Evolutionary conservation across 2,797 vertebrate species (phyloP), one percentile per base, ranked within the genome.

Genomic region (Myotis findleyi): DNA sequence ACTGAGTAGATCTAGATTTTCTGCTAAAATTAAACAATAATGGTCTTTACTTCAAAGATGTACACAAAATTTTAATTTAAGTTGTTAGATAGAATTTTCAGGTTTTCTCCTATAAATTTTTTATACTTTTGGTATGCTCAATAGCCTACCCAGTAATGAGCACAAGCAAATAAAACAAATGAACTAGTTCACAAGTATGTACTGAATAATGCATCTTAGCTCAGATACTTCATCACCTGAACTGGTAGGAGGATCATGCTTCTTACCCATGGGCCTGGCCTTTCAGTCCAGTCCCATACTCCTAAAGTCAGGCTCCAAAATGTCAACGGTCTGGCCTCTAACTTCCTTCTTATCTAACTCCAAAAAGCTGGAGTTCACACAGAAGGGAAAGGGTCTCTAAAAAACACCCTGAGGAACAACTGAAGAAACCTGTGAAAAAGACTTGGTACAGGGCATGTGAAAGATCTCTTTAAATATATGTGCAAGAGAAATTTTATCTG

Each of bases 11-110:
- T 30, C 21, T 68, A 47, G 49, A 59, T 84, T 92, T 94, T 69
- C 36, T 91, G 44, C 80, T 72, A 49, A 89, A 94, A 84, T 80
- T 87, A 73, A 88, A n/a, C 71, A 68, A 71, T 79, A 92, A 75
- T 90, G 76, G 62, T 49, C 51, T 68, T 90, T 80, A 44, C 72
- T 72, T 53, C 62, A 92, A 89, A 93, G 53, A 90, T 57, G 82
- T 79, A 53, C 64, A 64, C 8, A 59, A 93, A 77, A 68, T 27
- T 68, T 49, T 79, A 55, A 41, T 30, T 62, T 71, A 69, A 51
- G 21, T 94, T 75, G 80, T 66, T 53, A 81, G 62, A 33, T 83
- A 55, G 49, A 83, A 72, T 95, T 94, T 93, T 92, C 71, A 23
- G 44, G 33, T 84, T 82, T 88, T 93, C 44, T 44, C 44, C 27